Base-by-base conservation (phyloP, 2,797 vertebrate species). In the Oreochromis grahami region DNA sequence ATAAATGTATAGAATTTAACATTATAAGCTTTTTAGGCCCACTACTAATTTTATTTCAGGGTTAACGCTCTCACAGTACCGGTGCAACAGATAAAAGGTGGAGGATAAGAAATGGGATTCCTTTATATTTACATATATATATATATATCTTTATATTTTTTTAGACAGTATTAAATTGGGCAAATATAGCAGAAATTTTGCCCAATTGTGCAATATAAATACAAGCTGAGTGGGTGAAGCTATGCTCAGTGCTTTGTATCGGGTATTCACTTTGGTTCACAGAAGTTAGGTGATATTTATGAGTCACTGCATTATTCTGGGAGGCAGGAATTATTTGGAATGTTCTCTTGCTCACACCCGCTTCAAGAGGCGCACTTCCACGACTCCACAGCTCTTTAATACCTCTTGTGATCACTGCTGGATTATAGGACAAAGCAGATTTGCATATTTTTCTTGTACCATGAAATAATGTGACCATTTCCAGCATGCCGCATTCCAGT, bases 221-320 rank as follows among this genome's bases (percentile, higher is more conserved):
- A 94, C 88, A 93, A 93, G 86, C 63, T 91, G 94, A 94, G 94
- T 94, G 94, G 94, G 94, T 87, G 94, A 89, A 81, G 90, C 81
- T 82, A 14, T 88, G 88, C 83, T 92, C 81, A n/a, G 81, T 81
- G 80, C 91, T 92, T 92, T 93, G 91, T 93, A 86, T 94, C 88
- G 89, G 92, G 90, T 94, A 92, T 94, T 93, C 91, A 90, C 93
- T 92, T 92, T 90, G 77, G 93, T 91, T 92, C 88, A 83, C 78
- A 90, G 89, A 89, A 89, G 91, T 86, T 89, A 92, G 94, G 91
- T 93, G 94, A 93, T 94, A 93, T 90, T 91, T 90, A 92, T 95
- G 94, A 96, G 90, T 95, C 94, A 95, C 13, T 84, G 89, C 86
- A 88, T 95, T 93, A 94, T 95, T 94, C 90, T 92, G 89, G 88